A percentile compares a stretch with the other conserved stretches of the same genome.
phyloP scores from a whole-genome alignment of 2,888 invertebrate species.

The Agrochola macilenta region DNA sequence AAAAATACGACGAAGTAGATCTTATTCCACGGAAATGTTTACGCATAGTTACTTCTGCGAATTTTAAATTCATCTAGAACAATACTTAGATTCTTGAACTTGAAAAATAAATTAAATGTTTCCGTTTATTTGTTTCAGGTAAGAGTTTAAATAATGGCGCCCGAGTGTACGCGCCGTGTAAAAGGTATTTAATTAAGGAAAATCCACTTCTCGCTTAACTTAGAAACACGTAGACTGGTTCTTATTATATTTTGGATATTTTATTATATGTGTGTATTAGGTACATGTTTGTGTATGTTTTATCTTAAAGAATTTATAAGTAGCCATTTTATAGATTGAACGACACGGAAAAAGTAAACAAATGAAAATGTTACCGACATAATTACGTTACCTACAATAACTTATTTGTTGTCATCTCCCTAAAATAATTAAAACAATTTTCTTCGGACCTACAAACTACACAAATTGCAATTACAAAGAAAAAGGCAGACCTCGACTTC shows the following conservation, averaged over 20 bases:
- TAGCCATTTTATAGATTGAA: not conserved
- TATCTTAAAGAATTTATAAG: not conserved
- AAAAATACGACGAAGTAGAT: not conserved
- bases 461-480: slow-evolving; percentile 41
- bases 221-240: slow-evolving; percentile 22
- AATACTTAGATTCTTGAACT: slow-evolving; percentile 42
- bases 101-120: slow-evolving; percentile 56
- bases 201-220: slow-evolving; percentile 34
- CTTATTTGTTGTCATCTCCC: not conserved
- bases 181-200: slow-evolving; percentile 69
- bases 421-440: slow-evolving; percentile 23
- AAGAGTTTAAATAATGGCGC: slow-evolving; percentile 70
- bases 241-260: slow-evolving; percentile 39
- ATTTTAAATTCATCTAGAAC: slow-evolving; percentile 7
- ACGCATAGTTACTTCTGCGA: slow-evolving; percentile 5
- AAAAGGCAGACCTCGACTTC: slow-evolving; percentile 14
- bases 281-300: no score
- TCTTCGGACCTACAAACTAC: slow-evolving; percentile 16
- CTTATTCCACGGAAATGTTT: slow-evolving; percentile 6
- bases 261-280: not conserved
- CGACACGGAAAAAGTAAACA: not conserved
- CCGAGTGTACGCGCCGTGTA: slow-evolving; percentile 53
- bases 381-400: not conserved
- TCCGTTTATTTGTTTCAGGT: slow-evolving; percentile 76
- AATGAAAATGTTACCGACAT: not conserved